Conservation (phyloP, 2,797 vertebrate species). For the Chrosomus eos region DNA sequence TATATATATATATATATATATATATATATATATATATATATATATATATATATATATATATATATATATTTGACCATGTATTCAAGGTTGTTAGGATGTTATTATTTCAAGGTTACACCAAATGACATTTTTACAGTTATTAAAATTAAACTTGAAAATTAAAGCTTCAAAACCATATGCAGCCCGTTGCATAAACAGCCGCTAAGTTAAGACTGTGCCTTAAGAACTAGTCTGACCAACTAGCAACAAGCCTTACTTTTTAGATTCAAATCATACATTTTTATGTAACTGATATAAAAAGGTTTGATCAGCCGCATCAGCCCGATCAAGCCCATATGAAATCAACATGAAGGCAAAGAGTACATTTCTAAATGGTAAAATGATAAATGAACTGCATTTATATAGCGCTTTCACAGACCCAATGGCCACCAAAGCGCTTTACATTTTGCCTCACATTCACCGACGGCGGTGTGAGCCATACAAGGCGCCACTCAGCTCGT, state of each 20-base stretch:
- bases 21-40: background rate
- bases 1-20: background rate
- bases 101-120: background rate
- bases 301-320: too few species aligned
- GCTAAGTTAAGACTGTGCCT: background rate
- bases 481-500: too few species aligned
- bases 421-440: too few species aligned
- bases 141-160: background rate
- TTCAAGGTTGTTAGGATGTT: background rate
- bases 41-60: too few species aligned
- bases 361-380: too few species aligned
- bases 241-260: background rate
- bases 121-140: background rate
- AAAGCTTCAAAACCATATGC: background rate
- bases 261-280: background rate
- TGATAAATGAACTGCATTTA: too few species aligned
- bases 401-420: too few species aligned
- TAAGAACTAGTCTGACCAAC: background rate
- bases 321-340: background rate
- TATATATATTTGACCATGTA: background rate
- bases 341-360: background rate
- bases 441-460: too few species aligned
- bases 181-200: background rate
- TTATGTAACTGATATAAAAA: too few species aligned
- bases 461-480: too few species aligned